Percentiles rank a stretch among this genome's conserved stretches.
phyloP scores from a whole-genome alignment of 2,113 vertebrate species.

The Pimephales promelas region DNA sequence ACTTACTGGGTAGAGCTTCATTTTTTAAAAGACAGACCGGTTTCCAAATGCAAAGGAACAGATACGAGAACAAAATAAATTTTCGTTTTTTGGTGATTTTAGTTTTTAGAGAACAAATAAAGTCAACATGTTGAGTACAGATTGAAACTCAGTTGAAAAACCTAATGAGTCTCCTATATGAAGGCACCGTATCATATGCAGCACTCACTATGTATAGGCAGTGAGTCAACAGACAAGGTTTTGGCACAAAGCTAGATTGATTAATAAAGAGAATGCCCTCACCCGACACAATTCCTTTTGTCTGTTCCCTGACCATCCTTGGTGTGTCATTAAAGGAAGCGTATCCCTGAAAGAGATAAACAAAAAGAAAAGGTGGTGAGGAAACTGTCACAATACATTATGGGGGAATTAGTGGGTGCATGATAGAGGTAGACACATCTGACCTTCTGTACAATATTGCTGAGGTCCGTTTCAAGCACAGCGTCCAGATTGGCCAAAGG shows the following conservation, averaged over 20 bases:
- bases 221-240: not conserved
- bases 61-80: constrained; percentile 37
- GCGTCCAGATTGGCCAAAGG: constrained; percentile 79
- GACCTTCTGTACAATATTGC: constrained; percentile 86
- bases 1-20: constrained; percentile 77
- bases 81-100: not conserved
- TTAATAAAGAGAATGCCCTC: constrained; percentile 29
- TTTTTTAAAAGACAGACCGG: constrained; percentile 44
- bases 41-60: constrained; percentile 31
- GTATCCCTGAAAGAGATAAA: constrained; percentile 80
- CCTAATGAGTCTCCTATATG: not conserved
- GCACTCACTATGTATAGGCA: not conserved
- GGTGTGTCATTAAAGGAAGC: constrained; percentile 87
- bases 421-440: not conserved
- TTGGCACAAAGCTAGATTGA: not conserved
- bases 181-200: not conserved
- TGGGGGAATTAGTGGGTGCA: not conserved
- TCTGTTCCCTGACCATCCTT: constrained; percentile 83
- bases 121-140: not conserved
- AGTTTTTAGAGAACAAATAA: not conserved
- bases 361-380: not conserved
- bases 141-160: not conserved
- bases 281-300: constrained; percentile 81
- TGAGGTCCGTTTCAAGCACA: constrained; percentile 84
- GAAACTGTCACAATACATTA: not conserved